Base-by-base conservation (phyloP, 2,888 invertebrate genomes). In the Napeogenes sylphis region DNA sequence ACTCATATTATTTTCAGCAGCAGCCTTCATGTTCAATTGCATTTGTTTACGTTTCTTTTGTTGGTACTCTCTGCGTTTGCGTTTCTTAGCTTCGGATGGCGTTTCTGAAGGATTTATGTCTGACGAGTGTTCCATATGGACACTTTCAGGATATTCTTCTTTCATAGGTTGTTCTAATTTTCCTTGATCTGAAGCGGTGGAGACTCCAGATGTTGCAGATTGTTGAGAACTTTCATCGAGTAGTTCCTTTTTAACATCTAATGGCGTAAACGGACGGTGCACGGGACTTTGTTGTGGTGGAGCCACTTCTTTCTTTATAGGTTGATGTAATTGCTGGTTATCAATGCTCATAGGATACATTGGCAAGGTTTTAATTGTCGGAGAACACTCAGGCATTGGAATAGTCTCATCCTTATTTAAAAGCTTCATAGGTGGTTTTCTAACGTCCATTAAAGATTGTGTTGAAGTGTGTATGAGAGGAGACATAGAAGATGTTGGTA, bases 21-120 rank as follows among this genome's bases (percentile, higher is more conserved):
- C 90, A 10, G 92, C 92, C 77, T 94, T 96, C 89, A 94, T 96
- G 75, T 92, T 95, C 80, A 92, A 90, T 80, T 94, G 93, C 84
- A 93, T 92, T 83, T 93, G 94, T 71, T 96, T 92, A 57, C 96
- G 92, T 74, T 96, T 96, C 75, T 96, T 96, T 75, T 96, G 95
- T 79, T 97, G 95, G 80, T 96, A 95, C 75, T 95, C 94, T 55
- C 95, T 92, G 69, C 95, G 91, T 77, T 95, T 94, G 65, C 94
- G 90, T 78, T 95, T 95, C 71, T 95, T 91, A 10, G 92, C 89
- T 73, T 93, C 93, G 2, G 86, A 87, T 4, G 91, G 91, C 2
- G 90, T 90, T 79, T 91, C 91, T 2, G 89, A 85, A 8, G 84
- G 83, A 63, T 83, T 86, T 4, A 80, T 72, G 75, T 88, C 83